A percentile compares a stretch with the other conserved stretches of the same genome.
phyloP scores from a whole-genome alignment of 2,797 vertebrate genomes.

The Micropoecilia bifurca region DNA sequence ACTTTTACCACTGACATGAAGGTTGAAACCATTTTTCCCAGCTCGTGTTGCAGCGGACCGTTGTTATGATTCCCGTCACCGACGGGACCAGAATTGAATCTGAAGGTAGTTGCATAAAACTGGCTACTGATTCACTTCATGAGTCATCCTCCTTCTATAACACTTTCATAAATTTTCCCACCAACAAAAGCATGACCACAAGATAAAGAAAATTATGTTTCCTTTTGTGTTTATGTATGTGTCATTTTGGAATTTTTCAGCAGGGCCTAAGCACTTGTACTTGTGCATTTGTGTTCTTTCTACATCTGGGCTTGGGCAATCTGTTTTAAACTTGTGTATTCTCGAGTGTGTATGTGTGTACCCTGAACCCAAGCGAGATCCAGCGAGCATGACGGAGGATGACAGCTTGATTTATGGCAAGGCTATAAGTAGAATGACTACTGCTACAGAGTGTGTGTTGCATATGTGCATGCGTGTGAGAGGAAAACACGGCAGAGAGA shows the following conservation, averaged over 20 bases:
- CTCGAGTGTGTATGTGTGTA: slow-evolving; percentile 42
- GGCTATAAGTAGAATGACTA: slow-evolving; percentile 84
- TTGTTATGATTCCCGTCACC: background rate
- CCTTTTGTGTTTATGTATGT: background rate
- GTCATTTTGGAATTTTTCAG: slow-evolving; percentile 4
- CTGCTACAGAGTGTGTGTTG: slow-evolving; percentile 48
- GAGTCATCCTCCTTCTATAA: slow-evolving; percentile 17
- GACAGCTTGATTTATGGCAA: slow-evolving; percentile 86
- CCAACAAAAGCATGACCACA: background rate
- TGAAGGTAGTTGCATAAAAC: slow-evolving; percentile 13
- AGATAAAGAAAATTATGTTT: background rate
- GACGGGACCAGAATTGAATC: slow-evolving; percentile 11
- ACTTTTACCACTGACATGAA: background rate
- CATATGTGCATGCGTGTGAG: slow-evolving; percentile 14
- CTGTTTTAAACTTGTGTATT: slow-evolving; percentile 22
- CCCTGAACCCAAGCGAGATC: slow-evolving; percentile 76
- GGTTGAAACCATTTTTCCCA: background rate
- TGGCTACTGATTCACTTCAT: slow-evolving; percentile 32
- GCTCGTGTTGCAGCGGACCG: background rate
- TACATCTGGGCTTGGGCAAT: slow-evolving; percentile 29
- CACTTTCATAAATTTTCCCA: slow-evolving; percentile 10
- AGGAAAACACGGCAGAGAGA: slow-evolving; percentile 31
- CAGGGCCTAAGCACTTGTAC: slow-evolving; percentile 5
- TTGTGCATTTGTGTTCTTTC: slow-evolving; percentile 12
- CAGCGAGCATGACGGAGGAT: slow-evolving; percentile 83